Conservation (phyloP, 2,797 vertebrate species). For the Epinephelus awoara region DNA sequence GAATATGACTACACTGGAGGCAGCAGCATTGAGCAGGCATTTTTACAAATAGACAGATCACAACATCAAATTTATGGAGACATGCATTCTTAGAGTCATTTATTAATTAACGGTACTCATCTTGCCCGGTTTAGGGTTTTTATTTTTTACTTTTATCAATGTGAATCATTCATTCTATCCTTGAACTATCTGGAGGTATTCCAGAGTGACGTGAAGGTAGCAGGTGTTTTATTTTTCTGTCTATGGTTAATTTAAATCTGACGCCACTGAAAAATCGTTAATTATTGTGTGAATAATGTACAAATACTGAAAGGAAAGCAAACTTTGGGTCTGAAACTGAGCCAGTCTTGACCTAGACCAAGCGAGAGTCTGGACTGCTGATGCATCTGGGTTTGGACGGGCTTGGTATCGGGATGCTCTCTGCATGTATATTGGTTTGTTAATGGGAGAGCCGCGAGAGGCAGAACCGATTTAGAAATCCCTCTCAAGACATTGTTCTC, state of each 20-base stretch:
- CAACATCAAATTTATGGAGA: slow-evolving; percentile 43
- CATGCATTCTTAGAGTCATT: slow-evolving; percentile 42
- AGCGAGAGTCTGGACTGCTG: slow-evolving; percentile 65
- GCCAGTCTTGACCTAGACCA: slow-evolving; percentile 80
- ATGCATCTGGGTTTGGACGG: slow-evolving; percentile 55
- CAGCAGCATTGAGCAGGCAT: slow-evolving; percentile 34
- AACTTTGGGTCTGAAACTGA: slow-evolving; percentile 83
- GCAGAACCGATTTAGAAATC: slow-evolving; percentile 59
- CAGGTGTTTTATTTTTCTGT: slow-evolving; percentile 79
- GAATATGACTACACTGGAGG: slow-evolving; percentile 47
- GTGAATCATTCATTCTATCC: slow-evolving; percentile 64
- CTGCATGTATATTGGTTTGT: slow-evolving; percentile 85
- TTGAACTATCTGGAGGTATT: slow-evolving; percentile 52
- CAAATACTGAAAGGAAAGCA: slow-evolving; percentile 82
- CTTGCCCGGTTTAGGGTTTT: slow-evolving; percentile 52
- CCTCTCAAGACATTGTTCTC: slow-evolving; percentile 65
- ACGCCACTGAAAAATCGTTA: slow-evolving; percentile 87
- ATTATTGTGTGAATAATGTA: slow-evolving; percentile 89
- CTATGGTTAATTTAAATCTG: slow-evolving; percentile 84
- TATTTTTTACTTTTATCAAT: slow-evolving; percentile 49
- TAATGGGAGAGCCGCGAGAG: slow-evolving; percentile 75
- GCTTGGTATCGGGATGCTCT: slow-evolving; percentile 72
- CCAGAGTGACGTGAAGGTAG: slow-evolving; percentile 85
- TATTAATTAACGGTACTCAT: slow-evolving; percentile 77
- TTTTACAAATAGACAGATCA: slow-evolving; percentile 13